phyloP scores from a whole-genome alignment of 2,888 invertebrate species.

The Seladonia tumulorum region DNA sequence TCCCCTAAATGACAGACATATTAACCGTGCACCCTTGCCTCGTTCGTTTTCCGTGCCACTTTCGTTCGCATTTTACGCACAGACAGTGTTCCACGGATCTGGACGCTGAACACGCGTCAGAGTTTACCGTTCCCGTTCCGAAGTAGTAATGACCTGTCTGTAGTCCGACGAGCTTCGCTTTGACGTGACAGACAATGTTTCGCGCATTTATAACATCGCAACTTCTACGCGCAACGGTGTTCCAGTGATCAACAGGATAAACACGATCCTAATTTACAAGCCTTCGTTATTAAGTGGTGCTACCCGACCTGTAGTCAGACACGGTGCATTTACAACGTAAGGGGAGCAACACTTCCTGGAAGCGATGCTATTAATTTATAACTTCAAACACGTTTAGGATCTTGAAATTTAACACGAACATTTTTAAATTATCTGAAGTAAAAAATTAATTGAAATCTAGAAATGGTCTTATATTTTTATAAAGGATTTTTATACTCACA shows the following conservation, averaged over 20 bases:
- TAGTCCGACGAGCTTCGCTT: neutral
- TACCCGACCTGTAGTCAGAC: neutral
- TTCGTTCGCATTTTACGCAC: constrained; percentile 4
- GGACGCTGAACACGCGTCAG: constrained; percentile 2
- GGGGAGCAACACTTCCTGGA: neutral
- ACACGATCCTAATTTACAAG: neutral
- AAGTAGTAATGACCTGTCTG: neutral
- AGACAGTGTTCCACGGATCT: neutral
- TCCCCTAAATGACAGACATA: constrained; percentile 15
- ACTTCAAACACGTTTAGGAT: neutral
- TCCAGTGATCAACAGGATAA: neutral
- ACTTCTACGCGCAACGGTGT: neutral
- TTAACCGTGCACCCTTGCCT: neutral
- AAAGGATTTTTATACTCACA: no score
- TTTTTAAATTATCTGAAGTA: neutral
- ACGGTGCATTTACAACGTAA: neutral
- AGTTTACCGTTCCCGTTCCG: neutral
- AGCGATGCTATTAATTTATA: neutral
- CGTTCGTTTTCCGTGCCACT: neutral
- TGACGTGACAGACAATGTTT: neutral
- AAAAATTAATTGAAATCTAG: neutral
- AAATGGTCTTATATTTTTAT: neutral
- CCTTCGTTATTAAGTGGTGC: neutral
- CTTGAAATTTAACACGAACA: neutral
- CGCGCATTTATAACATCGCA: neutral